phyloP scores from a whole-genome alignment of 2,797 vertebrate genomes.

The Capromys pilorides region DNA sequence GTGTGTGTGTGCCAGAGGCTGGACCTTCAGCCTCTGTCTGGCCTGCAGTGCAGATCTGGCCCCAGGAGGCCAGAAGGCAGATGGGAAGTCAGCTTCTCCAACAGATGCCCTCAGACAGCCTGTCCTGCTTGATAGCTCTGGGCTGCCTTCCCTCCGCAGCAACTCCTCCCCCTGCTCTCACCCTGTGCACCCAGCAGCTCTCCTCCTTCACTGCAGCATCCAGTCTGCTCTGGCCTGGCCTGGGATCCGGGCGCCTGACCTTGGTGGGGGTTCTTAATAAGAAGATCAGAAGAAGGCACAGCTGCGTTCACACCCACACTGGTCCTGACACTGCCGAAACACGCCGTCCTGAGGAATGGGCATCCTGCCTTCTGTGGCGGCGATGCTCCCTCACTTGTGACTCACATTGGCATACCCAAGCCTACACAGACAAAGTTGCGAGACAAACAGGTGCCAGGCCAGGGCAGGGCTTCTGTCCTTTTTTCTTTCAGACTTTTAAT shows the following conservation, averaged over 20 bases:
- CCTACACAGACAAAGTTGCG: neutral
- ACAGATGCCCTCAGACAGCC: neutral
- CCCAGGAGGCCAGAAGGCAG: neutral
- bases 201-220: neutral
- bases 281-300: neutral
- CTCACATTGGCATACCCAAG: neutral
- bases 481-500: neutral
- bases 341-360: too few relatives aligned
- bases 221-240: neutral
- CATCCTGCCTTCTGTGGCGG: neutral
- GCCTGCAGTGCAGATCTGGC: neutral
- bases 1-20: accelerated
- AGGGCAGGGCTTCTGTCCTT: neutral
- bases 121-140: neutral
- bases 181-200: neutral
- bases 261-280: neutral
- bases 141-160: neutral
- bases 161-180: too few relatives aligned
- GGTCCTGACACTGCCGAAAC: neutral
- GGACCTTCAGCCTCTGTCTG: neutral
- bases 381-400: neutral
- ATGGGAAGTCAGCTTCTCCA: neutral
- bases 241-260: neutral
- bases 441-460: neutral
- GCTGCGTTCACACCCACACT: neutral